Evolutionary conservation across 2,113 vertebrate species (phyloP), one percentile per base, ranked within the genome.

Genomic region (Cephalopholis sonnerati): DNA sequence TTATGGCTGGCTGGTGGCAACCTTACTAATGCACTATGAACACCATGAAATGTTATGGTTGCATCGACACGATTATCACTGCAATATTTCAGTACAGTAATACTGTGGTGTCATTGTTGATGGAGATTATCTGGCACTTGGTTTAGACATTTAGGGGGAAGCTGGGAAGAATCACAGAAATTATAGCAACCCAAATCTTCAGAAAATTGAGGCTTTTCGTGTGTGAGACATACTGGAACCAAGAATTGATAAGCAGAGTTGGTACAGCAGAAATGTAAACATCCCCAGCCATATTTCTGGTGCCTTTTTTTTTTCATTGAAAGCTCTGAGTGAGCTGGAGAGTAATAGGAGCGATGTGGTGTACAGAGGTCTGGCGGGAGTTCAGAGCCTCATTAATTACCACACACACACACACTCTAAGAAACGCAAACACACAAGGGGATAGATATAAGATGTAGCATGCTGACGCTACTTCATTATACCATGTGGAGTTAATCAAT

Each of bases 401-500:
- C 36, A 55, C 18, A 68, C 53, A 62, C 55, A 61, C 25, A 41
- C 39, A 41, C 39, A 41, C 39, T 10, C 39, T 69, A 27, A 59
- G 5, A 24, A 16, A 27, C 8, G 57, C 3, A 54, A 39, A 76
- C 68, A 71, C 74, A 66, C 22, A 68, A 7, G 5, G 22, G 51
- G 25, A 58, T 50, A 32, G 24, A 83, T 81, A 66, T 65, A 77
- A 29, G 63, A 85, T 77, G 44, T 39, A 54, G 18, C 67, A 51
- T 17, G 25, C 66, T 88, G 71, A 82, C 3, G 11, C 62, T 53
- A 36, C 61, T 75, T 74, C 51, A 86, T 80, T 74, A 53, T 29
- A 76, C 69, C 83, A 85, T 81, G 77, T 85, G 77, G 85, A 69
- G 70, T 67, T 87, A 81, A 91, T 91, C 76, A 87, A 41, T 73